These are phyloP conservation scores for Camarhynchus parvulus DNA, from an alignment of 2,113 vertebrate genomes.

Conservation along the genomic window DNA sequence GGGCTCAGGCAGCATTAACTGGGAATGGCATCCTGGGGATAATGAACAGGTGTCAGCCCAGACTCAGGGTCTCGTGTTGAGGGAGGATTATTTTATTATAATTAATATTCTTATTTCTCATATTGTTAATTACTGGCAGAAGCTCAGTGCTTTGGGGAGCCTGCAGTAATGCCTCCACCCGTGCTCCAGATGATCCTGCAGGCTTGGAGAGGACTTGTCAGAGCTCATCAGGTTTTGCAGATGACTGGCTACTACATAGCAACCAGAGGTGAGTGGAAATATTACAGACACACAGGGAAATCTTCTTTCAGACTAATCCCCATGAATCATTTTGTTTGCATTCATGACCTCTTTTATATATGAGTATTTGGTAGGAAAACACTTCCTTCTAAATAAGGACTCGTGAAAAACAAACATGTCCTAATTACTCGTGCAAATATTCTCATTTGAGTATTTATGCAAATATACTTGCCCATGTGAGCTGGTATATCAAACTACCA, in stretches of 20 bases:
- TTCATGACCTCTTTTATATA: slow-evolving; percentile 16
- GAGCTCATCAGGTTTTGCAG: slow-evolving; percentile 13
- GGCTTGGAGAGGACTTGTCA: not conserved
- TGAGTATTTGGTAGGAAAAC: not conserved
- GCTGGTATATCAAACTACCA: not conserved
- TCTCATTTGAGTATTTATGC: slow-evolving; percentile 5
- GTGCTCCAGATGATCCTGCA: slow-evolving; percentile 11
- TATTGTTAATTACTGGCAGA: slow-evolving; percentile 38
- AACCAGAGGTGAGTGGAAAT: not conserved
- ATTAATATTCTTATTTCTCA: slow-evolving; percentile 60
- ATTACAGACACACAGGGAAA: not conserved
- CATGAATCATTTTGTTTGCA: not conserved
- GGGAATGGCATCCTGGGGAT: not conserved
- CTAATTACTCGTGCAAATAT: slow-evolving; percentile 7
- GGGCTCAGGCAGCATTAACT: slow-evolving; percentile 43
- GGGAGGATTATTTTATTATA: slow-evolving; percentile 54
- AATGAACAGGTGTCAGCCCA: slow-evolving; percentile 50
- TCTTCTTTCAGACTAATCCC: slow-evolving; percentile 33
- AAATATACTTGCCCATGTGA: not conserved
- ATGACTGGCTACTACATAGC: not conserved
- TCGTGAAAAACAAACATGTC: not conserved
- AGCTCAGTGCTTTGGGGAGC: slow-evolving; percentile 12
- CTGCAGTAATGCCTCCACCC: not conserved
- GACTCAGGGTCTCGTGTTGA: not conserved
- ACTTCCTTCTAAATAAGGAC: not conserved